Percentiles rank a stretch among this genome's conserved stretches.
Evolutionary conservation across 2,888 invertebrate species (phyloP).

Genomic region (Synanthedon myopaeformis): DNA sequence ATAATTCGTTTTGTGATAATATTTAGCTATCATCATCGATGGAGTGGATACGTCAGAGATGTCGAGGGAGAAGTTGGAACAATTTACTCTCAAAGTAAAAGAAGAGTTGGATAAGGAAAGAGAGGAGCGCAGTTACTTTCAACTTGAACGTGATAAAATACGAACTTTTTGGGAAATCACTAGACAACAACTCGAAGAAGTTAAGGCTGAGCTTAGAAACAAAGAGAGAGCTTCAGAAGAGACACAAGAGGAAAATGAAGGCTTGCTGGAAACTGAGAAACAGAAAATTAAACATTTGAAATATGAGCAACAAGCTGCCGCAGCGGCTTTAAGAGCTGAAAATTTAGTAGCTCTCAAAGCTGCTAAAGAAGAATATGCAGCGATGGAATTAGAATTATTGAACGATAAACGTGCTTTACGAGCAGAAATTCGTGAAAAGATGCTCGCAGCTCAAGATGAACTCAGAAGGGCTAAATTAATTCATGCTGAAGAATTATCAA

Average conservation of each 20-base stretch:
- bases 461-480: constrained; percentile 77
- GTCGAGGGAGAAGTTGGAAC: constrained; percentile 92
- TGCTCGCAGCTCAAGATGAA: constrained; percentile 78
- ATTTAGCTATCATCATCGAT: constrained; percentile 78
- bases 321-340: constrained; percentile 87
- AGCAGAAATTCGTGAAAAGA: constrained; percentile 76
- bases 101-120: constrained; percentile 94
- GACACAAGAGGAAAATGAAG: constrained; percentile 86
- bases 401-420: constrained; percentile 79
- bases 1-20: no score
- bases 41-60: constrained; percentile 93
- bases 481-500: constrained; percentile 82
- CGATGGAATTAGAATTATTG: constrained; percentile 81
- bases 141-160: constrained; percentile 93
- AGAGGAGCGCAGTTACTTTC: constrained; percentile 95
- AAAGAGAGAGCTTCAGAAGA: constrained; percentile 87
- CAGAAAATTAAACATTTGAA: constrained; percentile 94
- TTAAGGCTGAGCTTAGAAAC: constrained; percentile 76
- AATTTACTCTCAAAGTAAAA: constrained; percentile 85
- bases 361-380: constrained; percentile 84
- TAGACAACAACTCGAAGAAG: constrained; percentile 88
- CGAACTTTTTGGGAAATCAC: constrained; percentile 97
- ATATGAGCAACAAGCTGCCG: constrained; percentile 89
- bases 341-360: constrained; percentile 83
- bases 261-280: constrained; percentile 87